phyloP scores from a whole-genome alignment of 2,888 invertebrate species.

The Pachydiplax longipennis region DNA sequence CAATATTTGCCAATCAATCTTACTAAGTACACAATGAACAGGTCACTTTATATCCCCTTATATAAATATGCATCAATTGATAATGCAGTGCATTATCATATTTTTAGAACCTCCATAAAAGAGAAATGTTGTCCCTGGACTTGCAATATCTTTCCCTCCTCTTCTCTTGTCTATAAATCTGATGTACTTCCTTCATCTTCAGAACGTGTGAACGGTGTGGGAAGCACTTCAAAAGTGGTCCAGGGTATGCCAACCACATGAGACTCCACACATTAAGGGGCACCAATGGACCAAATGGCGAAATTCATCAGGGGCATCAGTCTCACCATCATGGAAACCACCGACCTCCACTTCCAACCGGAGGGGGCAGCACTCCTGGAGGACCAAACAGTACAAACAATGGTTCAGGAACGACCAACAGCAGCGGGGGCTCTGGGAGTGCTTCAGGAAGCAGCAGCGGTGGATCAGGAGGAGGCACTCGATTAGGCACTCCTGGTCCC shows the following conservation, averaged over 20 bases:
- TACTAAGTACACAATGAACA: too few species aligned
- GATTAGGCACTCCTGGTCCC: constrained; percentile 29
- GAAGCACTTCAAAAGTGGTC: constrained; percentile 32
- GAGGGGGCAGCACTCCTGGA: constrained; percentile 28
- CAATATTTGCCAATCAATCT: too few species aligned
- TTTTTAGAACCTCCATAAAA: too few species aligned
- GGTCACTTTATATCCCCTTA: too few species aligned
- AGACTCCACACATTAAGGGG: constrained; percentile 41
- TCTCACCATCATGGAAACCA: constrained; percentile 28
- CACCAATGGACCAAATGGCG: constrained; percentile 11
- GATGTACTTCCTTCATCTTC: not conserved
- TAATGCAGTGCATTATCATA: too few species aligned
- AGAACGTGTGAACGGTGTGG: constrained; percentile 45
- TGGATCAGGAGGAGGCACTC: not conserved
- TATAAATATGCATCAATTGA: too few species aligned
- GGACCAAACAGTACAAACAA: constrained; percentile 37
- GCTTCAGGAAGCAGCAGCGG: not conserved
- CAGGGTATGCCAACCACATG: constrained; percentile 46
- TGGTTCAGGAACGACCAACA: constrained; percentile 4
- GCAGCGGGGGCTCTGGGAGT: not conserved
- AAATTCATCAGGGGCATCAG: constrained; percentile 23
- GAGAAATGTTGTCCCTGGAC: too few species aligned
- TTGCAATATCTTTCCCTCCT: too few species aligned
- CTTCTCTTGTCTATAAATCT: too few species aligned
- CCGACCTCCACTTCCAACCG: not conserved